phyloP scores from a whole-genome alignment of 2,113 vertebrate species.

The Maccullochella peelii region DNA sequence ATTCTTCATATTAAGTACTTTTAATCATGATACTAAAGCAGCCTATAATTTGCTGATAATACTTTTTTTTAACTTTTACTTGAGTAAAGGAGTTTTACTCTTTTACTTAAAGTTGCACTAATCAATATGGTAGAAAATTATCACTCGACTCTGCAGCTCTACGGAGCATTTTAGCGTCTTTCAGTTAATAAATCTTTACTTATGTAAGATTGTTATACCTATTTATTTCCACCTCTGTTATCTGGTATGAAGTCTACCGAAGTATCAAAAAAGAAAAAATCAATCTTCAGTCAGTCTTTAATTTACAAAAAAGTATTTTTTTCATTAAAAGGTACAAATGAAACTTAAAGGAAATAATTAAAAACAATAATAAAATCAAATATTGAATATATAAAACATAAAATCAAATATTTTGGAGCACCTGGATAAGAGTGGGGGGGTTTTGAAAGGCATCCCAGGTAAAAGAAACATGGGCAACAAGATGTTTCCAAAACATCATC shows the following conservation, averaged over 20 bases:
- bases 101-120: too few species aligned
- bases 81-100: too few species aligned
- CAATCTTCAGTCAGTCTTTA: too few species aligned
- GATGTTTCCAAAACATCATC: constrained; percentile 24
- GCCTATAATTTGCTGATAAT: too few species aligned
- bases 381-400: too few species aligned
- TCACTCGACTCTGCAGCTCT: too few species aligned
- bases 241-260: background rate
- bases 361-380: background rate
- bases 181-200: background rate
- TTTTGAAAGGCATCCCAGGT: background rate
- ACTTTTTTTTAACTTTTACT: too few species aligned
- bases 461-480: background rate
- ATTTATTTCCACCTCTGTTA: background rate
- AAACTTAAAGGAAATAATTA: background rate
- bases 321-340: too few species aligned
- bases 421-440: background rate
- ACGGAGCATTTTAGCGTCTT: background rate
- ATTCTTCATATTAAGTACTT: too few species aligned
- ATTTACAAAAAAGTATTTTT: background rate
- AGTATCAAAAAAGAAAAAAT: background rate
- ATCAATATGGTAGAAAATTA: too few species aligned
- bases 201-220: too few species aligned
- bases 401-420: background rate
- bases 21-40: too few species aligned